Evolutionary conservation across 2,797 vertebrate genomes (phyloP).

Genomic region (Heliangelus exortis): DNA sequence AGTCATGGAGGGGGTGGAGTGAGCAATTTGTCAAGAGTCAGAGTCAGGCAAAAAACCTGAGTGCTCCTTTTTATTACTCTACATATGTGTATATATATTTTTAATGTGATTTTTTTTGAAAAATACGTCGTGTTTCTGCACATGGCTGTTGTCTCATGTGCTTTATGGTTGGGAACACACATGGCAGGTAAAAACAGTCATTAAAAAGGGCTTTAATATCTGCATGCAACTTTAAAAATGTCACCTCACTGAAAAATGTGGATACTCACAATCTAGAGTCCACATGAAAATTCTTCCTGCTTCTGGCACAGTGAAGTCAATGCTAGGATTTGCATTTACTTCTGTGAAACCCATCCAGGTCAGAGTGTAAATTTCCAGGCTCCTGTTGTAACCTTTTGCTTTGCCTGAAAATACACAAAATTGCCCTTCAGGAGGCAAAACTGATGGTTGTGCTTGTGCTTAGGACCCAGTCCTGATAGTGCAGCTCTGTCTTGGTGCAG

Average conservation of each 20-base stretch:
- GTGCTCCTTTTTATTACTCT: background rate
- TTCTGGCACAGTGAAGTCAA: background rate
- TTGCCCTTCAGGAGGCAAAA: background rate
- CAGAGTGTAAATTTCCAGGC: background rate
- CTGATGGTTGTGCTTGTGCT: background rate
- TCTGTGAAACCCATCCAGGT: background rate
- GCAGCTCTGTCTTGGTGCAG: background rate
- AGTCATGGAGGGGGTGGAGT: background rate
- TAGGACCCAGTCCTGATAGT: background rate
- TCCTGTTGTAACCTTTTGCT: background rate
- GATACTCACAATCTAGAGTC: background rate
- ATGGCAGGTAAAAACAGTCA: background rate
- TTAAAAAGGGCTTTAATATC: background rate
- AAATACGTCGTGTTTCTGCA: background rate
- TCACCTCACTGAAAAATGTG: background rate
- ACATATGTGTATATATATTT: too few relatives aligned
- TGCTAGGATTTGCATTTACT: background rate
- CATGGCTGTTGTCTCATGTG: background rate
- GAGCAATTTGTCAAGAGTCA: background rate
- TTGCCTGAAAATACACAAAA: background rate
- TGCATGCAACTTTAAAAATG: background rate
- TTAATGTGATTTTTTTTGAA: background rate
- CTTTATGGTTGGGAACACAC: background rate
- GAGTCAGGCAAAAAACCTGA: background rate
- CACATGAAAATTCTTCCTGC: background rate